Evolutionary conservation across 2,113 vertebrate species (phyloP), one percentile per base, ranked within the genome.

Genomic region (Bothrops jararaca): DNA sequence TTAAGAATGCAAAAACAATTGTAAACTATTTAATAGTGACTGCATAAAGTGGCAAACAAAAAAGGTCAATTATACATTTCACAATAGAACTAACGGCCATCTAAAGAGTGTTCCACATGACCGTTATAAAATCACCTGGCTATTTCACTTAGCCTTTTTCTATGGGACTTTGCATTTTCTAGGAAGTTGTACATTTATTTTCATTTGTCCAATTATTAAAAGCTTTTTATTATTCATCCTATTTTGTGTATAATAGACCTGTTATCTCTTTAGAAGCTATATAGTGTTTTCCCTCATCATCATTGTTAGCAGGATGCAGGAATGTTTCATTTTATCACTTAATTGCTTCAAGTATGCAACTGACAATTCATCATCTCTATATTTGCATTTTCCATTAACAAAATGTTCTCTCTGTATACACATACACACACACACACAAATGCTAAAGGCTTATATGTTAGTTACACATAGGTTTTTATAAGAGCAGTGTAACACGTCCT

Each of bases 401-500:
- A 95, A 96, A 95, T 96, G n/a, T 34, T 52, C 64, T 94, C 39
- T 86, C 53, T 86, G 58, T 89, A 95, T 94, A 96, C 93, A 90
- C 60, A 86, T 53, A 39, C 56, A 89, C 18, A 85, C 39, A 85
- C 3, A 57, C 4, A 57, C 22, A 85, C 15, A 88, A 54, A n/a
- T 90, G 90, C 95, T 18, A 0, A 88, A 94, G 91, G 94, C 56
- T 95, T 96, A 91, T 60, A 92, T 95, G 96, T 95, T 95, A 94
- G 74, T 95, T 95, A 93, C 93, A 93, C 18, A 89, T 94, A 96
- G 96, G 96, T 96, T 96, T 95, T 97, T 97, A 96, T 97, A 97
- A 97, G 94, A 96, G 92, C 34, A 96, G 50, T 57, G 45, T 92
- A 96, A 94, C 89, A 24, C 89, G 94, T 94, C 92, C 91, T 95